phyloP scores from a whole-genome alignment of 1,140 invertebrate species.

The Triops longicaudatus region DNA sequence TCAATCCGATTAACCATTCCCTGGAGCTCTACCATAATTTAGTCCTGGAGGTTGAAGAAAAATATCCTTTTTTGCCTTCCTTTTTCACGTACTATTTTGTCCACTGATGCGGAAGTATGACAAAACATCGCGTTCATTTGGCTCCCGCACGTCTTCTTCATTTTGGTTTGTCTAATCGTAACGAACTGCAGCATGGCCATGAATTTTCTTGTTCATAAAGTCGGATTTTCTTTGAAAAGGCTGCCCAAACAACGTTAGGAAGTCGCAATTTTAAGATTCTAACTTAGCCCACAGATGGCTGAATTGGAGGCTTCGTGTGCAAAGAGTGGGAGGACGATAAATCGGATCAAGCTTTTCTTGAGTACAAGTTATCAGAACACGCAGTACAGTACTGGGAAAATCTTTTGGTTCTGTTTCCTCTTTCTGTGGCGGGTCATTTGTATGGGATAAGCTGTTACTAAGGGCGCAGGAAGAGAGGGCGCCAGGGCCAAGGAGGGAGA shows the following conservation, averaged over 20 bases:
- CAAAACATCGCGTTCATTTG: not conserved
- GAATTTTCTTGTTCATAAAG: too few species aligned
- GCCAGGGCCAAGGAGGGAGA: not conserved
- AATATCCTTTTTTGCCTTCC: not conserved
- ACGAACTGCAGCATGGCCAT: not conserved
- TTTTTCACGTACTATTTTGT: not conserved
- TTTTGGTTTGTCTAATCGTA: not conserved
- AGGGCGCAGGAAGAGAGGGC: not conserved
- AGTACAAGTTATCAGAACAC: too few species aligned
- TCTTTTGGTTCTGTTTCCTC: too few species aligned
- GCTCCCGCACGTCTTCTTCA: not conserved
- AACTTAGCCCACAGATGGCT: too few species aligned
- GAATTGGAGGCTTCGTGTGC: too few species aligned
- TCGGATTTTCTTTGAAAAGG: too few species aligned
- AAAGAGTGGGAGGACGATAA: too few species aligned
- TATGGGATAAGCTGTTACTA: not conserved
- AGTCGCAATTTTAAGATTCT: too few species aligned
- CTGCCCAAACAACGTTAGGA: too few species aligned
- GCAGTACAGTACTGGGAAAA: too few species aligned
- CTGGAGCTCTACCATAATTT: not conserved
- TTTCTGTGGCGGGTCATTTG: too few species aligned
- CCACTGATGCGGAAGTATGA: not conserved
- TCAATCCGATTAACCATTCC: slow-evolving; percentile 15
- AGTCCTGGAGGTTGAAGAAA: not conserved
- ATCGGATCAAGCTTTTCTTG: too few species aligned